phyloP scores from a whole-genome alignment of 1,140 invertebrate species.

The Spodoptera litura region DNA sequence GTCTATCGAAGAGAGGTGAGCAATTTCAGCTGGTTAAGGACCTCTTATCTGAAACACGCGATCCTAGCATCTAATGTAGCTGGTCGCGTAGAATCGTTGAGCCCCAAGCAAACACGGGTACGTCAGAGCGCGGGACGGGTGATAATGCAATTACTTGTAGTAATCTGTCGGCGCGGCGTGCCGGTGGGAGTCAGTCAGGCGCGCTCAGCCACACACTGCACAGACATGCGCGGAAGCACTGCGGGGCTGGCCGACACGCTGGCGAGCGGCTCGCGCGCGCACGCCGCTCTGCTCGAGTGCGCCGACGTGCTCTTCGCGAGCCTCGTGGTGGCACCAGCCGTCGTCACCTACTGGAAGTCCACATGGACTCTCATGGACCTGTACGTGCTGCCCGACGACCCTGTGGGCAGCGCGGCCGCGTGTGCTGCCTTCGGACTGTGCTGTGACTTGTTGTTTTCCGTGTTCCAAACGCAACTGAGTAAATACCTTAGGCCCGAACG shows the following conservation, averaged over 20 bases:
- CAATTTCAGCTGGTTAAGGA: conserved; percentile 21
- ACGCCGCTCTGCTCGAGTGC: conserved; percentile 88
- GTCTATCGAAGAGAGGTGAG: not conserved
- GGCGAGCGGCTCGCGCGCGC: conserved; percentile 80
- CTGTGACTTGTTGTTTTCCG: conserved; percentile 89
- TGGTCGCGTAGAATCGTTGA: conserved; percentile 38
- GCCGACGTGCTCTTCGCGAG: conserved; percentile 91
- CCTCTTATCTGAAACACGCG: conserved; percentile 12
- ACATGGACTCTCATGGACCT: conserved; percentile 93
- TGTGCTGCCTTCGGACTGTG: conserved; percentile 90
- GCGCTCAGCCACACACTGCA: conserved; percentile 59
- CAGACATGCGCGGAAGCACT: conserved; percentile 87
- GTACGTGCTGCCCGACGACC: conserved; percentile 88
- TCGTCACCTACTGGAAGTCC: conserved; percentile 94
- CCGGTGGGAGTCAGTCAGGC: conserved; percentile 60
- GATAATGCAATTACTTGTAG: conserved; percentile 80
- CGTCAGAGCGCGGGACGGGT: conserved; percentile 70
- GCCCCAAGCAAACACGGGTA: conserved; percentile 51
- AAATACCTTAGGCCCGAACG: conserved; percentile 89
- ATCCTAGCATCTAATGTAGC: conserved; percentile 4
- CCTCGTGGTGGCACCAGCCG: conserved; percentile 91
- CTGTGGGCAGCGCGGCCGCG: conserved; percentile 87
- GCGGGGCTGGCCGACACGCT: conserved; percentile 86
- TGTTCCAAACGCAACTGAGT: conserved; percentile 88
- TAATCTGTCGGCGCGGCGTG: conserved; percentile 67